Evolutionary conservation across 2,888 invertebrate species (phyloP), one percentile per base, ranked within the genome.

Genomic region (Leucozona laternaria): DNA sequence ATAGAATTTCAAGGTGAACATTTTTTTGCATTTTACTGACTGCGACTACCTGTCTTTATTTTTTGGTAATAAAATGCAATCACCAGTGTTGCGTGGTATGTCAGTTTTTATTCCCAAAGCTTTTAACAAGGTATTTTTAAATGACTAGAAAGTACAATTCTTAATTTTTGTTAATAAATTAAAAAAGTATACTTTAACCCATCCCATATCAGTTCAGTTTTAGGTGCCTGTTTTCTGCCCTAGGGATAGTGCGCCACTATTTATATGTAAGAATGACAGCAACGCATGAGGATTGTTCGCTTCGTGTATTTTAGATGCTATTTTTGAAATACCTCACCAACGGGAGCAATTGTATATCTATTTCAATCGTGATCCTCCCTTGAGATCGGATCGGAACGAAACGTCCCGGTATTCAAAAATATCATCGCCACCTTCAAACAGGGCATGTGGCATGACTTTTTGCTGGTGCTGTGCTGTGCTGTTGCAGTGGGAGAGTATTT

Each of bases 281-380:
- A 72, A 79, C 60, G 78, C 82, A 82, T 75, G 86, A 82, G 85
- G 81, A 81, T 71, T 13, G 17, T n/a, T 37, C 4, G 17, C 15
- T 55, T 22, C 62, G 37, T 20, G 15, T 40, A 25, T 4, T 25
- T 64, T 15, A 7, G 71, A 25, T 43, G 68, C 75, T 86, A 86
- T 86, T 86, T 86, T 78, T 58, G 64, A 75, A 75, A 78, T 64
- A 43, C 53, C 60, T 86, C 82, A 66, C 78, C 86, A 82, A 75
- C 79, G 86, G 86, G 82, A 82, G 82, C 75, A 55, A 80, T 77
- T 73, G 45, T 55, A 66, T 86, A 66, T 86, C 86, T 86, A 86
- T 86, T 86, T 82, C 53, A 25, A 60, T 70, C 37, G 31, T 37
- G 57, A 77, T 86, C 71, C 75, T 82, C 82, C 82, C 82, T 78